Percentiles rank a stretch among this genome's conserved stretches.
Conservation (phyloP, 2,113 vertebrate species). For the Lophius piscatorius region DNA sequence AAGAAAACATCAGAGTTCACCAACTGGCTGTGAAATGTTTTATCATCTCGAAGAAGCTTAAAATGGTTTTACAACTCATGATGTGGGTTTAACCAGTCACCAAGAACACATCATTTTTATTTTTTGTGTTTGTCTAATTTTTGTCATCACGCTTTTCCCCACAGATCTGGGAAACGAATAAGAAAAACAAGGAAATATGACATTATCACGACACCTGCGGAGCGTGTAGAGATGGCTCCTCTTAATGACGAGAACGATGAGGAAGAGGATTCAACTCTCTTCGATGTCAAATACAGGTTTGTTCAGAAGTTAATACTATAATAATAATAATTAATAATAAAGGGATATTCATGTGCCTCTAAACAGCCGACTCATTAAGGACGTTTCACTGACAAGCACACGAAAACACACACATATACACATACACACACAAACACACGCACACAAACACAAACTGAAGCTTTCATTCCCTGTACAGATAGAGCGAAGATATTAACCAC, state of each 20-base stretch:
- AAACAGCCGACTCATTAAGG: no score
- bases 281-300: conserved; percentile 97
- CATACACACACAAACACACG: no score
- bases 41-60: background rate
- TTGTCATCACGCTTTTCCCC: conserved; percentile 6
- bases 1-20: background rate
- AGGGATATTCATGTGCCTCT: no score
- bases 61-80: conserved; percentile 4
- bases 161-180: conserved; percentile 88
- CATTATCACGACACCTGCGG: conserved; percentile 94
- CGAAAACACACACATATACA: no score
- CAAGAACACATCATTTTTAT: no score
- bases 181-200: conserved; percentile 96
- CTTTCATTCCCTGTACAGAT: no score
- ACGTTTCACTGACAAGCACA: no score
- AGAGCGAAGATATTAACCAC: no score
- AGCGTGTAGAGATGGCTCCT: conserved; percentile 96
- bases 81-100: background rate
- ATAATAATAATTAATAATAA: no score
- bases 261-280: conserved; percentile 91
- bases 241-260: conserved; percentile 91
- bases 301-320: conserved; percentile 1
- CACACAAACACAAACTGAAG: no score
- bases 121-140: background rate
- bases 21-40: no score